Percentiles rank a stretch among this genome's conserved stretches.
Conservation (phyloP, 2,888 invertebrate genomes). For the Epinotia brunnichana region DNA sequence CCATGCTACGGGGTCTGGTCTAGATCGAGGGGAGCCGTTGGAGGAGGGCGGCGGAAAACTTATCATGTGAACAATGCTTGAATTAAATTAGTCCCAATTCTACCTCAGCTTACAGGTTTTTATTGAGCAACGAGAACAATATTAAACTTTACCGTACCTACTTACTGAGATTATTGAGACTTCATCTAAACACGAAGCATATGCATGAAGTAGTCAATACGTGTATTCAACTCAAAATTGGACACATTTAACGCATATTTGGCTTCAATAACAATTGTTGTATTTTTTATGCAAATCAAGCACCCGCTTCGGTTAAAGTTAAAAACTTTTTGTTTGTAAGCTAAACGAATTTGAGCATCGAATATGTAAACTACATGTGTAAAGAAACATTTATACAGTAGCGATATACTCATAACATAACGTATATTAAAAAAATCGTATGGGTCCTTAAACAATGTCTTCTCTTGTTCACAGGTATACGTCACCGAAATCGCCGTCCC, state of each 20-base stretch:
- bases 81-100: too few relatives aligned
- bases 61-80: too few relatives aligned
- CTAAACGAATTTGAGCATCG: slow-evolving; percentile 9
- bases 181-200: background rate
- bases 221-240: slow-evolving; percentile 5
- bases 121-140: too few relatives aligned
- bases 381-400: too few relatives aligned
- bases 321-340: background rate
- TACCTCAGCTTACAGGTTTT: too few relatives aligned
- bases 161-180: too few relatives aligned
- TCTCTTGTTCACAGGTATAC: slow-evolving; percentile 87
- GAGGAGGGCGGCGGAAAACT: too few relatives aligned
- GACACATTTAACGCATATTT: slow-evolving; percentile 21
- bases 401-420: too few relatives aligned
- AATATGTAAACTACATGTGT: background rate
- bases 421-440: background rate
- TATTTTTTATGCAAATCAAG: slow-evolving; percentile 12
- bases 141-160: too few relatives aligned
- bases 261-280: slow-evolving; percentile 10
- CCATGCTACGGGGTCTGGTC: too few relatives aligned
- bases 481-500: slow-evolving; percentile 95
- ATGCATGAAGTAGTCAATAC: background rate
- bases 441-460: background rate
- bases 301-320: background rate
- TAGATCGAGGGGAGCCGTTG: too few relatives aligned